Percentiles rank a stretch among this genome's conserved stretches.
Conservation (phyloP, 2,888 invertebrate genomes). For the Troglohyphantes excavatus region DNA sequence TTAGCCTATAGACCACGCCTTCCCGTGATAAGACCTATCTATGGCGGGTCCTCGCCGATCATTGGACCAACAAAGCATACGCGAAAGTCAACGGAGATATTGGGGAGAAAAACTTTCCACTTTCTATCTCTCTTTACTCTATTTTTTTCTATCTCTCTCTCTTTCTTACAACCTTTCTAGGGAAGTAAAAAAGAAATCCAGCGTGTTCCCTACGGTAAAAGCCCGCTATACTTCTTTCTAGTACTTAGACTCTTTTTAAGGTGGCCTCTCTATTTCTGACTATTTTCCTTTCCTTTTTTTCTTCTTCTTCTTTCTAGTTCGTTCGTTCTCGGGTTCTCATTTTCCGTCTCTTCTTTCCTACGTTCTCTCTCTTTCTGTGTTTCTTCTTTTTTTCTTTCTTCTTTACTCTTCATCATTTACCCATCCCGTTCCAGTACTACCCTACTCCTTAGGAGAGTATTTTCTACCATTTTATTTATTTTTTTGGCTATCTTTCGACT, state of each 20-base stretch:
- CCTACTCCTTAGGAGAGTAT: conserved; percentile 70
- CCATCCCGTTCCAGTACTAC: conserved; percentile 71
- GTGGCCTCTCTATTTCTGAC: conserved; percentile 76
- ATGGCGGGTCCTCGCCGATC: conserved; percentile 57
- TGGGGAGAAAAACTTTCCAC: conserved; percentile 72
- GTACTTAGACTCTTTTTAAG: conserved; percentile 76
- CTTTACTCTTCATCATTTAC: conserved; percentile 72
- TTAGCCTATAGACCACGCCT: conserved; percentile 59
- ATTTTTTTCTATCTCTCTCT: conserved; percentile 23
- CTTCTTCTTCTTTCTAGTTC: conserved; percentile 15
- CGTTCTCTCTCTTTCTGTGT: conserved; percentile 18
- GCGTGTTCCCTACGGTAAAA: conserved; percentile 76
- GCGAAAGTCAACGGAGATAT: conserved; percentile 73
- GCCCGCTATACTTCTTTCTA: conserved; percentile 66
- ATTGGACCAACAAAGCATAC: conserved; percentile 76
- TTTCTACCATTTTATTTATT: conserved; percentile 57
- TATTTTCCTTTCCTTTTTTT: conserved; percentile 69
- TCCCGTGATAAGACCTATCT: conserved; percentile 53
- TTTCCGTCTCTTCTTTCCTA: conserved; percentile 33
- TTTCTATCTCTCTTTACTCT: conserved; percentile 36
- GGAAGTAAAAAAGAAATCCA: conserved; percentile 31
- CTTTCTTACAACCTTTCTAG: not conserved
- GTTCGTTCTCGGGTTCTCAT: conserved; percentile 38
- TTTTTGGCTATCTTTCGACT: conserved; percentile 56
- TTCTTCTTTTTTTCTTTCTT: conserved; percentile 27